Evolutionary conservation across 2,888 invertebrate species (phyloP).

Genomic region (Parasteatoda lunata): DNA sequence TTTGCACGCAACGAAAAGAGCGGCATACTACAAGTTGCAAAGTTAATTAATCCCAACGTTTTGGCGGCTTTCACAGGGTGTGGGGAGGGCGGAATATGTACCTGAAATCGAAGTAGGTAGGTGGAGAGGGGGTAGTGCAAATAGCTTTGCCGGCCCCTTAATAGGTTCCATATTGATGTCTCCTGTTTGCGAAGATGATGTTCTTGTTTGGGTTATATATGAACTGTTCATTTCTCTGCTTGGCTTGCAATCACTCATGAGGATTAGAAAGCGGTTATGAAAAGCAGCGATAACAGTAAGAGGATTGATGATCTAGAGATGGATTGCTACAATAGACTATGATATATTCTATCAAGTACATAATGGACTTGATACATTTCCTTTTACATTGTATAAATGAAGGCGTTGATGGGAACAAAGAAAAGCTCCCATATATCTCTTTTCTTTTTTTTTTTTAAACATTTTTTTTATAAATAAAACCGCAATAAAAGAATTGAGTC

Average conservation of each 20-base stretch:
- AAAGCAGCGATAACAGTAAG: neutral
- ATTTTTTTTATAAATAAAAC: too few relatives aligned
- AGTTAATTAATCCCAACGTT: constrained; percentile 37
- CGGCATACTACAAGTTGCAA: constrained; percentile 5
- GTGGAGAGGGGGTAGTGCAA: neutral
- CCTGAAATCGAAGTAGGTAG: neutral
- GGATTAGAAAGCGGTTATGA: constrained; percentile 18
- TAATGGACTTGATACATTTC: too few relatives aligned
- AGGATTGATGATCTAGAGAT: neutral
- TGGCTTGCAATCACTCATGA: constrained; percentile 25
- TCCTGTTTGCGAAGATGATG: constrained; percentile 27
- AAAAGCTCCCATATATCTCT: too few relatives aligned
- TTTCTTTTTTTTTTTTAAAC: too few relatives aligned
- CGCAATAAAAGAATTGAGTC: too few relatives aligned
- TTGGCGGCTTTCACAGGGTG: neutral
- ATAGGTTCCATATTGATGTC: constrained; percentile 25
- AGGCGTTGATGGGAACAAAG: too few relatives aligned
- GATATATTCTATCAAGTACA: neutral
- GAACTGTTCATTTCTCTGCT: constrained; percentile 1
- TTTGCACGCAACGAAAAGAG: constrained; percentile 8
- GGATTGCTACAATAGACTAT: constrained; percentile 1
- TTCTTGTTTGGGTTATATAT: constrained; percentile 19
- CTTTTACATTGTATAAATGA: too few relatives aligned
- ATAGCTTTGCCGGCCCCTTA: constrained; percentile 5
- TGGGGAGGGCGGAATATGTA: too few relatives aligned